These are phyloP conservation scores for Suncus etruscus DNA, from an alignment of 2,113 vertebrate species.

Conservation along the genomic window DNA sequence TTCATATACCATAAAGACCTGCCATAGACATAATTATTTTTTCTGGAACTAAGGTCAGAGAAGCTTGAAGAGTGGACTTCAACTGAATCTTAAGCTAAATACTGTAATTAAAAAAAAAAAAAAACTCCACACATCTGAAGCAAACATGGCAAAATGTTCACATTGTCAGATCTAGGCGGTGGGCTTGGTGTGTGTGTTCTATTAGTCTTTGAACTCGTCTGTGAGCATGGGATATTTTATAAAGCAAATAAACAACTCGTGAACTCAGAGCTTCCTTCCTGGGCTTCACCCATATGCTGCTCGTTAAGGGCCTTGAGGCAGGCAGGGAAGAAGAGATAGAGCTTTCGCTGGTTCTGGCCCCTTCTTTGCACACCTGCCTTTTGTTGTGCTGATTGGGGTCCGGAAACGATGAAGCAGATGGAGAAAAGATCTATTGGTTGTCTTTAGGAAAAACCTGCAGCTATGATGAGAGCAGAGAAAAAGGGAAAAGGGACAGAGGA, in stretches of 20 bases:
- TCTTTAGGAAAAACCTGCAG: not conserved
- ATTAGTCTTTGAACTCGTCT: conserved; percentile 15
- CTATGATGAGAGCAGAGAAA: not conserved
- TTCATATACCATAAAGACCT: not conserved
- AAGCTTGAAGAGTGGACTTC: not conserved
- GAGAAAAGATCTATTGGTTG: not conserved
- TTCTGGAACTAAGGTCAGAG: not conserved
- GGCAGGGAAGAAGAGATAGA: not conserved
- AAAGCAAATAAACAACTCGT: not conserved
- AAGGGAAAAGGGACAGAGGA: not conserved
- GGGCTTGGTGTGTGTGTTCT: not conserved
- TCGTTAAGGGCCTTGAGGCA: not conserved
- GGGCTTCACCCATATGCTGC: not conserved
- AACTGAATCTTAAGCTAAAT: not conserved
- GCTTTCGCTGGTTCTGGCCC: fast-evolving
- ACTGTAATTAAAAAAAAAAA: not conserved
- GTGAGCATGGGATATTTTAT: not conserved
- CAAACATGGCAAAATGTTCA: conserved; percentile 5
- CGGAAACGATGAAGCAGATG: not conserved
- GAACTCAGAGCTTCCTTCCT: not conserved
- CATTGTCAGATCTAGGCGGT: conserved; percentile 6
- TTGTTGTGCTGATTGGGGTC: not conserved
- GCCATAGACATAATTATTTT: not conserved
- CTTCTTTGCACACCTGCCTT: not conserved
- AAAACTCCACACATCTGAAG: not conserved